These are phyloP conservation scores for Synanthedon vespiformis DNA, from an alignment of 2,888 invertebrate species.

Conservation along the genomic window DNA sequence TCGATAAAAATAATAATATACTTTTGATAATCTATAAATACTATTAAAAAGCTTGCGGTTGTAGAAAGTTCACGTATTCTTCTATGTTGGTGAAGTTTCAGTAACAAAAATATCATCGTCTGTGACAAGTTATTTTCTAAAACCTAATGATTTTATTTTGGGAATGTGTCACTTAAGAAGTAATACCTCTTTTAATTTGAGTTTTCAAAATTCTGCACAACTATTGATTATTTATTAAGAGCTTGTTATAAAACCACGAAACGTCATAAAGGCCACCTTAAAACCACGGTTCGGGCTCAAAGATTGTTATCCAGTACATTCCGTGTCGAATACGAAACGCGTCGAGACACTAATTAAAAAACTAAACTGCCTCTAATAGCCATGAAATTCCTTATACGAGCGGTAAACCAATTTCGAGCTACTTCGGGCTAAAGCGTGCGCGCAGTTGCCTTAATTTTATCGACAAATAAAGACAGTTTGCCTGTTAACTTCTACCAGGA, in stretches of 20 bases:
- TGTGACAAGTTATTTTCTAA: too few relatives aligned
- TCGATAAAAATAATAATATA: too few relatives aligned
- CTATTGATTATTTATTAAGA: too few relatives aligned
- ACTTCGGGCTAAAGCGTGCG: slow-evolving; percentile 30
- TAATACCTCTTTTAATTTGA: too few relatives aligned
- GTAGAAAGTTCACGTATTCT: too few relatives aligned
- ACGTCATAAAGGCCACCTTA: slow-evolving; percentile 31
- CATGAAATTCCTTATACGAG: slow-evolving; percentile 61
- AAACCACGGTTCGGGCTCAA: slow-evolving; percentile 31
- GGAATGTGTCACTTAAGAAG: too few relatives aligned
- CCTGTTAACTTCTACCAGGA: slow-evolving; percentile 25
- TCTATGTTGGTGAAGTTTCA: too few relatives aligned
- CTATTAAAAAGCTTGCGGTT: too few relatives aligned
- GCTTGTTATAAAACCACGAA: slow-evolving; percentile 40
- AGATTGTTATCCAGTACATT: slow-evolving; percentile 37
- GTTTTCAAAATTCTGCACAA: too few relatives aligned
- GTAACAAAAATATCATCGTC: too few relatives aligned
- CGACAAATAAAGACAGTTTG: slow-evolving; percentile 48
- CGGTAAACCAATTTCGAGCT: slow-evolving; percentile 58
- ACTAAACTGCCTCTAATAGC: slow-evolving; percentile 56
- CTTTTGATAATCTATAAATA: too few relatives aligned
- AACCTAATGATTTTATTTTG: too few relatives aligned
- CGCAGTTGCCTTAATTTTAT: slow-evolving; percentile 41
- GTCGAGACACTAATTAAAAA: slow-evolving; percentile 54
- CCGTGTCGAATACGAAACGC: slow-evolving; percentile 36